Conservation (phyloP, 2,113 vertebrate species). For the Sphyrna mokarran region DNA sequence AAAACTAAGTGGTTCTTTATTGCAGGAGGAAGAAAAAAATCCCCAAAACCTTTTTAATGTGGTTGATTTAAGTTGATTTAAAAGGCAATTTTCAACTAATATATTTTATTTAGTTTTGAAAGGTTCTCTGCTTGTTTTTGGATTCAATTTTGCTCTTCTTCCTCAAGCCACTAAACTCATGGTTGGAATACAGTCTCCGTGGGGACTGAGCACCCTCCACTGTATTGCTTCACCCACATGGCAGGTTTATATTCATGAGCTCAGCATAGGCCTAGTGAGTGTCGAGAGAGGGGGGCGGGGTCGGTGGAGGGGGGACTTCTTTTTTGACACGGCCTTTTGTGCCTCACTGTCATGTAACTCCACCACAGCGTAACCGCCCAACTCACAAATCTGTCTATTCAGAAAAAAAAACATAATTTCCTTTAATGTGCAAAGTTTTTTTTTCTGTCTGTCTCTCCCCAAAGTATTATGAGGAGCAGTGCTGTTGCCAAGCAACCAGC, state of each 20-base stretch:
- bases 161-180: neutral
- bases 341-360: neutral
- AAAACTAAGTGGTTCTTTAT: neutral
- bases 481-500: slow-evolving; percentile 39
- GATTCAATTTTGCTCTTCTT: neutral
- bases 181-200: neutral
- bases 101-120: neutral
- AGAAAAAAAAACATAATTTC: neutral
- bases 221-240: neutral
- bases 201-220: neutral
- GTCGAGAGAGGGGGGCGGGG: neutral
- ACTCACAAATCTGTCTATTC: neutral
- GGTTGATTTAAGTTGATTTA: neutral
- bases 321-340: neutral
- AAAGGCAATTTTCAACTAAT: neutral
- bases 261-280: neutral
- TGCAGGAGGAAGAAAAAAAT: neutral
- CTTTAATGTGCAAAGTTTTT: slow-evolving; percentile 22
- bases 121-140: neutral
- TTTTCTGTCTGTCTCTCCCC: neutral
- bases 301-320: neutral
- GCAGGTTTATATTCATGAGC: neutral
- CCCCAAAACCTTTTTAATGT: neutral
- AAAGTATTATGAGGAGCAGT: slow-evolving; percentile 29
- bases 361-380: neutral